These are phyloP conservation scores for Autographa gamma DNA, from an alignment of 2,888 invertebrate genomes.

Conservation along the genomic window DNA sequence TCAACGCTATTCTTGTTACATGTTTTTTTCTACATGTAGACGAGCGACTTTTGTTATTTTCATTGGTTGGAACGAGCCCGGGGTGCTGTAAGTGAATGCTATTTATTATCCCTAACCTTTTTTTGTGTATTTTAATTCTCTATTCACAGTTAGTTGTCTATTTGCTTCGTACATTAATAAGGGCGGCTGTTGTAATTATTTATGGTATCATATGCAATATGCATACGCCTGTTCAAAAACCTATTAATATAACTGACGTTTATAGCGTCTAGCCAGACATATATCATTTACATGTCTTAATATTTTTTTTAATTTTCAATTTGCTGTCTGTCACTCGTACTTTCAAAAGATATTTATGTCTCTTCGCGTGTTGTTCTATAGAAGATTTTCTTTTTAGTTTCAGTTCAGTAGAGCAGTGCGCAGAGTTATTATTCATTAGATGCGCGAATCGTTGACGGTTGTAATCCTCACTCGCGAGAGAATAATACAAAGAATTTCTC, in stretches of 20 bases:
- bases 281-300: constrained; percentile 27
- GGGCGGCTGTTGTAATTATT: constrained; percentile 18
- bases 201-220: constrained; percentile 18
- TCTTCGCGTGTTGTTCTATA: constrained; percentile 25
- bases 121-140: constrained; percentile 26
- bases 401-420: constrained; percentile 25
- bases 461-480: background rate
- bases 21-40: constrained; percentile 53
- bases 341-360: constrained; percentile 34
- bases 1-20: constrained; percentile 66
- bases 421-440: constrained; percentile 9
- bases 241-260: constrained; percentile 14
- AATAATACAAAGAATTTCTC: background rate
- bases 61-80: constrained; percentile 29
- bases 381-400: constrained; percentile 27
- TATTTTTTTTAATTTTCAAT: constrained; percentile 28
- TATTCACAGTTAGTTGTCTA: constrained; percentile 15
- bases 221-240: constrained; percentile 8
- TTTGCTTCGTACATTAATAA: constrained; percentile 31
- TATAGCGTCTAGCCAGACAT: constrained; percentile 19
- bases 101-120: constrained; percentile 38
- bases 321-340: constrained; percentile 37
- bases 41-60: constrained; percentile 26
- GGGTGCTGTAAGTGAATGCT: constrained; percentile 19
- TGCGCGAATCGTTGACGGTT: background rate